These are phyloP conservation scores for Petrosia ficiformis DNA, from an alignment of 37 sponge, comb jelly and placozoan species.

Conservation along the genomic window DNA sequence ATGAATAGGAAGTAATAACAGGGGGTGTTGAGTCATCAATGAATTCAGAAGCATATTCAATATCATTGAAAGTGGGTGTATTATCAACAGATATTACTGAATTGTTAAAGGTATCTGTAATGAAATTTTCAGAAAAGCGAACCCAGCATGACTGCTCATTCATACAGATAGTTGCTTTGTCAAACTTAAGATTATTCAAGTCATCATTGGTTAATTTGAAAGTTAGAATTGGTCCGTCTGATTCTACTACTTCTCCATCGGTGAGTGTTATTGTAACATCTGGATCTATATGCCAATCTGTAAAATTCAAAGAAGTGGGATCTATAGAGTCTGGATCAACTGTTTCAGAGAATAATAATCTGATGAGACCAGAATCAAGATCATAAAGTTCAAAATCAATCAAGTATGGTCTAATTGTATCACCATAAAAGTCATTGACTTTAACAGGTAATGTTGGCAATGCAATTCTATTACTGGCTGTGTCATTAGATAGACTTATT, in stretches of 20 bases:
- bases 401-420: conserved; percentile 58
- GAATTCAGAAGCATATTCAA: conserved; percentile 6
- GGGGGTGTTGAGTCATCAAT: conserved; percentile 65
- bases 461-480: conserved; percentile 40
- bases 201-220: conserved; percentile 56
- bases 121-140: conserved; percentile 37
- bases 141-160: conserved; percentile 62
- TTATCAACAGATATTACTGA: conserved; percentile 38
- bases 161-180: conserved; percentile 32
- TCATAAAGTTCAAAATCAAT: conserved; percentile 66
- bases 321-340: conserved; percentile 45
- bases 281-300: conserved; percentile 51
- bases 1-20: conserved; percentile 34
- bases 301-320: conserved; percentile 42
- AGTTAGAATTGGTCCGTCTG: conserved; percentile 63
- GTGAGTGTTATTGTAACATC: conserved; percentile 26
- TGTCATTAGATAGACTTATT: conserved; percentile 40
- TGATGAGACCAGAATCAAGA: conserved; percentile 61
- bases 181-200: conserved; percentile 53
- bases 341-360: conserved; percentile 71
- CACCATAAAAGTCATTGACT: conserved; percentile 38
- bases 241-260: conserved; percentile 25
- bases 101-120: conserved; percentile 69
- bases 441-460: conserved; percentile 33
- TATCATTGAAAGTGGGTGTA: conserved; percentile 10